Evolutionary conservation across 2,113 vertebrate species (phyloP).

Genomic region (Tychaedon coryphoeus): DNA sequence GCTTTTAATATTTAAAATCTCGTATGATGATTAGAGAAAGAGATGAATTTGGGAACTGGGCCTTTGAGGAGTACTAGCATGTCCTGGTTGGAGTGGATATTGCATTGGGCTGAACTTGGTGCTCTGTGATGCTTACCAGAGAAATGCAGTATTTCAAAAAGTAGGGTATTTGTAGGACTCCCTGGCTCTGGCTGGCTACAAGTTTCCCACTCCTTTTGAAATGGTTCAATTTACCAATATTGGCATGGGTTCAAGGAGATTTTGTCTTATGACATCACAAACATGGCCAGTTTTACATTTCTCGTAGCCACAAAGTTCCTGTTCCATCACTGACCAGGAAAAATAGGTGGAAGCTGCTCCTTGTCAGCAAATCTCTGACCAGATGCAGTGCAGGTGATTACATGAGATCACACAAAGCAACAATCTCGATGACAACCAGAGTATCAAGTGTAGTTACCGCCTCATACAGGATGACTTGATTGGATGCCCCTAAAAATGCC

Average conservation of each 20-base stretch:
- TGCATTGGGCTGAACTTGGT: neutral
- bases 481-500: neutral
- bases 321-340: neutral
- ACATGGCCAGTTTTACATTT: neutral
- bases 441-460: neutral
- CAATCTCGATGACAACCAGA: neutral
- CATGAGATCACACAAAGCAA: neutral
- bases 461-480: neutral
- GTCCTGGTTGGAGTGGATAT: neutral
- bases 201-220: neutral
- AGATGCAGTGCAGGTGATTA: neutral
- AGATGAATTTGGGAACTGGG: neutral
- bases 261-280: neutral
- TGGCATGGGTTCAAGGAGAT: neutral
- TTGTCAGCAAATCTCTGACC: neutral
- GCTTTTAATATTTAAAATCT: neutral
- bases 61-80: neutral
- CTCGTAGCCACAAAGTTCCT: neutral
- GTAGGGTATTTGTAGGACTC: neutral
- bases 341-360: neutral
- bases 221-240: neutral
- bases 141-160: neutral
- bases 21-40: neutral
- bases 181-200: neutral
- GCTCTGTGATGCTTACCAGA: neutral